Evolutionary conservation across 2,113 vertebrate genomes (phyloP).

Genomic region (Electrona antarctica): DNA sequence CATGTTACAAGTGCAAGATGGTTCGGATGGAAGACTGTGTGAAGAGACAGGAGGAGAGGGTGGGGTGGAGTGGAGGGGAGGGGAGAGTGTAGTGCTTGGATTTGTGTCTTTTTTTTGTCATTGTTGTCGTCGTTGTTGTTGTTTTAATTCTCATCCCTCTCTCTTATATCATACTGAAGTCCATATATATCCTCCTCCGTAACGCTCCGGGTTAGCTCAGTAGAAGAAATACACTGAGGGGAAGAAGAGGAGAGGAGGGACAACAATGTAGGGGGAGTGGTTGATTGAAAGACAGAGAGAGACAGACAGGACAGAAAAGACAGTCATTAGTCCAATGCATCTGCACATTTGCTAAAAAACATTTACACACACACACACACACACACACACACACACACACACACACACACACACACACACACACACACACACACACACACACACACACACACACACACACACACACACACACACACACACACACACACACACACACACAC

Average conservation of each 20-base stretch:
- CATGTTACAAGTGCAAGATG: conserved; percentile 63
- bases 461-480: too few species aligned
- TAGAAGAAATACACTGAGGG: conserved; percentile 81
- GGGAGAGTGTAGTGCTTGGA: conserved; percentile 41
- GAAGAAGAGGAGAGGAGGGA: conserved; percentile 2
- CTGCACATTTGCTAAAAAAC: neutral
- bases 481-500: neutral
- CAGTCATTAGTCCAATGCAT: conserved; percentile 49
- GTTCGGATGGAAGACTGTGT: conserved; percentile 64
- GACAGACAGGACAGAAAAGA: neutral
- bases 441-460: neutral
- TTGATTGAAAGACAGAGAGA: neutral
- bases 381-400: too few species aligned
- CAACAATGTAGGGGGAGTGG: conserved; percentile 10
- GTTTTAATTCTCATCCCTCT: conserved; percentile 40
- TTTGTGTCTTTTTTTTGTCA: conserved; percentile 32
- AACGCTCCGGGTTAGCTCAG: conserved; percentile 61
- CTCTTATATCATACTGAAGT: conserved; percentile 61
- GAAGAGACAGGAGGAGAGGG: conserved; percentile 51
- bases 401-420: neutral
- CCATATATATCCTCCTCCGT: conserved; percentile 52
- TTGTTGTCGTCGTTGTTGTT: neutral
- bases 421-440: too few species aligned
- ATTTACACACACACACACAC: neutral
- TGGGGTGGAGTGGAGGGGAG: conserved; percentile 33